These are phyloP conservation scores for Sipha flava DNA, from an alignment of 1,140 invertebrate species.

Conservation along the genomic window DNA sequence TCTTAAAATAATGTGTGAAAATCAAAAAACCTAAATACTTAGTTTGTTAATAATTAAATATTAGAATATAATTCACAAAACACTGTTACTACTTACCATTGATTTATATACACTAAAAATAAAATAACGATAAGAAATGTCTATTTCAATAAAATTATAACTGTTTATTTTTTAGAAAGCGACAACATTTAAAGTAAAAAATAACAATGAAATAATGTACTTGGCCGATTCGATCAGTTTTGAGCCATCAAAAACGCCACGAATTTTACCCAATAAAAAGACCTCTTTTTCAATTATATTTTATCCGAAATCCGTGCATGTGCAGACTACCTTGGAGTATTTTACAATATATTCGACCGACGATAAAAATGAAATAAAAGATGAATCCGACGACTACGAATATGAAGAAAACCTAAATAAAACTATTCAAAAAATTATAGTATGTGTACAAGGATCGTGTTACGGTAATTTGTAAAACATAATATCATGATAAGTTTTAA, in stretches of 20 bases:
- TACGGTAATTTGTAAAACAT: not conserved
- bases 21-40: too few relatives aligned
- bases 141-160: too few relatives aligned
- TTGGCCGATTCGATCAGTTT: conserved; percentile 4
- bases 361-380: not conserved
- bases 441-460: not conserved
- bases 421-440: not conserved
- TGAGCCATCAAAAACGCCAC: not conserved
- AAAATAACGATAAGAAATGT: too few relatives aligned
- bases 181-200: not conserved
- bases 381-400: not conserved
- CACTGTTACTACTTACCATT: too few relatives aligned
- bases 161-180: not conserved
- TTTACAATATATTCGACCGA: not conserved
- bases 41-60: too few relatives aligned
- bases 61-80: too few relatives aligned
- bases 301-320: not conserved
- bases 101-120: too few relatives aligned
- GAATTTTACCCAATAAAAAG: not conserved
- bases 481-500: too few relatives aligned
- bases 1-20: too few relatives aligned
- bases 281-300: not conserved
- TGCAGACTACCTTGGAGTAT: not conserved
- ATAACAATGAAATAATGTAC: conserved; percentile 4
- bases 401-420: not conserved